Conservation (phyloP, 2,113 vertebrate genomes). For the Arizona elegans region DNA sequence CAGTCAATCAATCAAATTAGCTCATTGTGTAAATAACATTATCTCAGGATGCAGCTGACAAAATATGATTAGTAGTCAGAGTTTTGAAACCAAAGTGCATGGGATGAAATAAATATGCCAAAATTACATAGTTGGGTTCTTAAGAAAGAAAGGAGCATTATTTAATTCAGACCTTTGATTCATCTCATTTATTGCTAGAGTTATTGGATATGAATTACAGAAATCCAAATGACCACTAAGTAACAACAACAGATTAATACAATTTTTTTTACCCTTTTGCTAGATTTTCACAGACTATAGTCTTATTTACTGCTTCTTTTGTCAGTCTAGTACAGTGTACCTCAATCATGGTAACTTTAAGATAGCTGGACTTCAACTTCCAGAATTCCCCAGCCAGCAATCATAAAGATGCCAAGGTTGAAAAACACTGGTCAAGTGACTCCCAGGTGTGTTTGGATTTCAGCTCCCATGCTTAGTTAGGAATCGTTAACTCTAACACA, state of each 20-base stretch:
- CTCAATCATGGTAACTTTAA: not conserved
- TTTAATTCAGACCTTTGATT: not conserved
- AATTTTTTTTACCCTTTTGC: not conserved
- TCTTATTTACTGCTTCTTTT: not conserved
- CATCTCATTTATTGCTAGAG: not conserved
- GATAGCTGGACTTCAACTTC: not conserved
- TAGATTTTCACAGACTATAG: not conserved
- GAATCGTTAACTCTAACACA: not conserved
- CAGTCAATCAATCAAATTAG: not conserved
- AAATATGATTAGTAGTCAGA: not conserved
- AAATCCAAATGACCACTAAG: not conserved
- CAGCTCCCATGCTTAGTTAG: not conserved
- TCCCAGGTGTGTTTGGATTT: not conserved
- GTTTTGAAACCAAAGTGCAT: not conserved
- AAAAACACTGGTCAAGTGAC: not conserved
- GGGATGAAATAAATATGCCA: not conserved
- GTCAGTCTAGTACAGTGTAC: not conserved
- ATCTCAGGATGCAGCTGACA: not conserved
- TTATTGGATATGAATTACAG: not conserved
- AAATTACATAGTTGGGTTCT: not conserved
- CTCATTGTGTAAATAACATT: not conserved
- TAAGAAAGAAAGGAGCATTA: not conserved
- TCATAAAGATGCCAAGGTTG: not conserved
- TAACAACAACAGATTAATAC: not conserved
- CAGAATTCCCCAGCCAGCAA: not conserved